A percentile compares a stretch with the other conserved stretches of the same genome.
These are phyloP conservation scores for Montipora efflorescens DNA, from an alignment of 64 coral and sea anemone genomes.

Conservation along the genomic window DNA sequence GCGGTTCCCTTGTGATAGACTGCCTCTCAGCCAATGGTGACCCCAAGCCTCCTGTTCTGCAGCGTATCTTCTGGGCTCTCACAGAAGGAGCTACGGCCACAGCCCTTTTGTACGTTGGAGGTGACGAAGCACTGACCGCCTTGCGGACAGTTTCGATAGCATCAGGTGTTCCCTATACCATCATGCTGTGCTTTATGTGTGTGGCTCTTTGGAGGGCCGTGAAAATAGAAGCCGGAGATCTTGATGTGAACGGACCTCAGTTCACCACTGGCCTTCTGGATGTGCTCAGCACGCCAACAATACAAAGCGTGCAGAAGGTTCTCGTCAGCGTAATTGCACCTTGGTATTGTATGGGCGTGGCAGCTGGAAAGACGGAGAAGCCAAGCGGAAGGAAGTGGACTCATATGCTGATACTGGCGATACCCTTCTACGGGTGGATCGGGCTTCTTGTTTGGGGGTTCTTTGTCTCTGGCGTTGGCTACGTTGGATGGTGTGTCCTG, in stretches of 20 bases:
- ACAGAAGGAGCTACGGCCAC: conserved; percentile 70
- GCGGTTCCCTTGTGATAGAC: conserved; percentile 73
- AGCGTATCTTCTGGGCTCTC: conserved; percentile 76
- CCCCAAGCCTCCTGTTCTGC: conserved; percentile 66
- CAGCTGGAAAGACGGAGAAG: conserved; percentile 16
- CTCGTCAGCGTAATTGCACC: conserved; percentile 41
- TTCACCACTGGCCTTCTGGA: conserved; percentile 50
- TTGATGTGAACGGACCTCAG: conserved; percentile 50
- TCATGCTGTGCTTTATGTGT: conserved; percentile 69
- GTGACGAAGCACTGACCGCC: conserved; percentile 46
- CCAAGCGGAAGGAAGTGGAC: neutral
- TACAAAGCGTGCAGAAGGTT: neutral
- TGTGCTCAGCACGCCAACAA: neutral
- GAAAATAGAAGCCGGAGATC: conserved; percentile 73
- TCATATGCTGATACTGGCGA: conserved; percentile 58
- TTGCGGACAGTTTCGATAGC: conserved; percentile 65
- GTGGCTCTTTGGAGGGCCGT: conserved; percentile 65
- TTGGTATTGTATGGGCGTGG: conserved; percentile 54
- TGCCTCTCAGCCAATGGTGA: conserved; percentile 72
- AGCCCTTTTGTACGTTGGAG: conserved; percentile 59
- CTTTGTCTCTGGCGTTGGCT: neutral
- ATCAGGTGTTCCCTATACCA: conserved; percentile 65
- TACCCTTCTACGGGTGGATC: conserved; percentile 61
- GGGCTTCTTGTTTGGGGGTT: neutral
- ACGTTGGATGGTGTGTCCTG: conserved; percentile 42